Percentiles rank a stretch among this genome's conserved stretches.
phyloP scores from a whole-genome alignment of 1,140 invertebrate species.

The Leptinotarsa defecta region DNA sequence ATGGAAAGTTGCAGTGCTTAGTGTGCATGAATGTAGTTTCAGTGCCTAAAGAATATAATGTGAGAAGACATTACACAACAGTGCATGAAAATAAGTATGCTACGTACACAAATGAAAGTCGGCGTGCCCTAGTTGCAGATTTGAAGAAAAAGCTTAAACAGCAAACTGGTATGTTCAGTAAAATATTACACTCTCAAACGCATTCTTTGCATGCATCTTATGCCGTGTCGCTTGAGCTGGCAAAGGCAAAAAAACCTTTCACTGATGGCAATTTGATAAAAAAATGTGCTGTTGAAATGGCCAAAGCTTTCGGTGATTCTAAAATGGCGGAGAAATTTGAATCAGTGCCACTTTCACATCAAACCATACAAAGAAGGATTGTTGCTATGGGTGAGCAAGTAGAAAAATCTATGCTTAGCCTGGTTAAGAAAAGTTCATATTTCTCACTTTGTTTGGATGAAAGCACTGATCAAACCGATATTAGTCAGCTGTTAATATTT shows the following conservation, averaged over 20 bases:
- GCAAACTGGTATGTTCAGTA: constrained; percentile 24
- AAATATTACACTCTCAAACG: constrained; percentile 16
- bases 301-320: constrained; percentile 24
- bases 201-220: constrained; percentile 16
- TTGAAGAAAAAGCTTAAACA: constrained; percentile 26
- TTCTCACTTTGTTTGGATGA: constrained; percentile 41
- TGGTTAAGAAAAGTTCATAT: constrained; percentile 37
- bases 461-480: constrained; percentile 40
- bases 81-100: constrained; percentile 27
- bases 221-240: constrained; percentile 16
- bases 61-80: constrained; percentile 23
- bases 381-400: constrained; percentile 34
- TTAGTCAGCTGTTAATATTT: constrained; percentile 42
- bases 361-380: constrained; percentile 24
- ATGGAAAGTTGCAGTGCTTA: constrained; percentile 26
- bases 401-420: constrained; percentile 34
- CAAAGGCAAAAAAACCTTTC: constrained; percentile 20
- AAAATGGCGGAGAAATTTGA: constrained; percentile 28
- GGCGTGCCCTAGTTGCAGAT: constrained; percentile 22
- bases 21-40: constrained; percentile 22
- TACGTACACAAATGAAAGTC: constrained; percentile 21
- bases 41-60: constrained; percentile 34
- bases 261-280: constrained; percentile 23
- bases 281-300: constrained; percentile 30
- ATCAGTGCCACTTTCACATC: constrained; percentile 30